Conservation (phyloP, 2,888 invertebrate genomes). For the Sylvicola fuscatus region DNA sequence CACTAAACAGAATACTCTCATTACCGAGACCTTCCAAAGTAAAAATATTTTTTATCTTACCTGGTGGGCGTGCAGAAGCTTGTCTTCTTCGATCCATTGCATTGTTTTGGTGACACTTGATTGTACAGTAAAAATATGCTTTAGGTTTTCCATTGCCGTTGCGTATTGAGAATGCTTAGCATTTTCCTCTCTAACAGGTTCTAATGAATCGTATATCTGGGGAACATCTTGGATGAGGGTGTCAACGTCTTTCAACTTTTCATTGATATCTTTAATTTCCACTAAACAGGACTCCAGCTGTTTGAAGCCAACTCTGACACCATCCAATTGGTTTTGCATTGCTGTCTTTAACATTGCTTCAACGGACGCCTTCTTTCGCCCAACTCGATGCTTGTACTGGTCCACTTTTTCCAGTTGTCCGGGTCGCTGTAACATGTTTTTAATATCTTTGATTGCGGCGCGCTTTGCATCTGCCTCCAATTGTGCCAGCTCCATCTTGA, state of each 20-base stretch:
- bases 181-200: constrained; percentile 79
- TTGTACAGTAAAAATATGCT: constrained; percentile 94
- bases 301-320: constrained; percentile 81
- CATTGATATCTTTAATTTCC: constrained; percentile 56
- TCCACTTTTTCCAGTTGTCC: constrained; percentile 83
- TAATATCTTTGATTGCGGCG: constrained; percentile 64
- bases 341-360: constrained; percentile 65
- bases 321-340: constrained; percentile 94
- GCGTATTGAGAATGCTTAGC: constrained; percentile 91
- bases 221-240: constrained; percentile 55
- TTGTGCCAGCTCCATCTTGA: constrained; percentile 37
- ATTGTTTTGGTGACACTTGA: constrained; percentile 90
- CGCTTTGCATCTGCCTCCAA: constrained; percentile 58
- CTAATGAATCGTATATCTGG: constrained; percentile 57
- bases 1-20: constrained; percentile 23
- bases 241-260: constrained; percentile 57
- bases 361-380: constrained; percentile 20
- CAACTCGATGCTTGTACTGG: constrained; percentile 21
- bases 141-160: constrained; percentile 93
- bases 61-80: constrained; percentile 79
- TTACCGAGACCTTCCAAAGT: constrained; percentile 21
- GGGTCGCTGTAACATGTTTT: constrained; percentile 82
- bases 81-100: constrained; percentile 85
- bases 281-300: constrained; percentile 70
- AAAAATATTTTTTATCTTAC: constrained; percentile 1